phyloP scores from a whole-genome alignment of 92 coral and sea anemone genomes.

The Actinernus sp. region DNA sequence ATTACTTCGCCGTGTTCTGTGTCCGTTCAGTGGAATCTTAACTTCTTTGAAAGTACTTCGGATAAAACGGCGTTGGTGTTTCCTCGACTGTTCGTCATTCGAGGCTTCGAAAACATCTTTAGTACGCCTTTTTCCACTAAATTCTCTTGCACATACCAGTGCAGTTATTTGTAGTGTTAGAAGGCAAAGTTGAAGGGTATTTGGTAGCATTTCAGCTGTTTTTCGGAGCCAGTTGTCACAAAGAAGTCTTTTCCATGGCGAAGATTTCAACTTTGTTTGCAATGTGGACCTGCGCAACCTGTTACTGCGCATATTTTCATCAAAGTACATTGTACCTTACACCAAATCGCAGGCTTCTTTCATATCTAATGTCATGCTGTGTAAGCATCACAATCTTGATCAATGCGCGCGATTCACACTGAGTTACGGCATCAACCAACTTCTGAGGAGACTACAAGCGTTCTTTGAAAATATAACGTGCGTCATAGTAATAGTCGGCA shows the following conservation, averaged over 20 bases:
- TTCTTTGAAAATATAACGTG: too few species aligned
- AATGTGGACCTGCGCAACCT: background rate
- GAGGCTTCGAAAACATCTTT: constrained; percentile 21
- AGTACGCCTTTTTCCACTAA: background rate
- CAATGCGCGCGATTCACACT: too few species aligned
- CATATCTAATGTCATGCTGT: too few species aligned
- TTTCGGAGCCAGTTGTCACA: background rate
- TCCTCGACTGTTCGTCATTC: background rate
- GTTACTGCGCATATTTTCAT: constrained; percentile 2
- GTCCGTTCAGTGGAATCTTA: background rate
- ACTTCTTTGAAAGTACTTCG: background rate
- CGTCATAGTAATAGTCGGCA: too few species aligned
- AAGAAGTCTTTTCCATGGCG: background rate
- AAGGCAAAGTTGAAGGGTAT: constrained; percentile 3
- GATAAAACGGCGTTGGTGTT: background rate
- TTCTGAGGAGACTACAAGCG: too few species aligned
- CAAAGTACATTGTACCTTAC: too few species aligned
- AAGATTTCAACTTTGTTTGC: constrained; percentile 1
- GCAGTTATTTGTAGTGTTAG: constrained; percentile 1
- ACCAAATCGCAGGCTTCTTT: too few species aligned
- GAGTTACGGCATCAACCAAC: too few species aligned
- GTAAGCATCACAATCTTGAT: too few species aligned
- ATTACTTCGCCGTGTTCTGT: constrained; percentile 1
- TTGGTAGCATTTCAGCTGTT: background rate
- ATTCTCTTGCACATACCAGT: constrained; percentile 4